These are phyloP conservation scores for Strigamia maritima DNA, from an alignment of 2,888 invertebrate genomes.

Conservation along the genomic window DNA sequence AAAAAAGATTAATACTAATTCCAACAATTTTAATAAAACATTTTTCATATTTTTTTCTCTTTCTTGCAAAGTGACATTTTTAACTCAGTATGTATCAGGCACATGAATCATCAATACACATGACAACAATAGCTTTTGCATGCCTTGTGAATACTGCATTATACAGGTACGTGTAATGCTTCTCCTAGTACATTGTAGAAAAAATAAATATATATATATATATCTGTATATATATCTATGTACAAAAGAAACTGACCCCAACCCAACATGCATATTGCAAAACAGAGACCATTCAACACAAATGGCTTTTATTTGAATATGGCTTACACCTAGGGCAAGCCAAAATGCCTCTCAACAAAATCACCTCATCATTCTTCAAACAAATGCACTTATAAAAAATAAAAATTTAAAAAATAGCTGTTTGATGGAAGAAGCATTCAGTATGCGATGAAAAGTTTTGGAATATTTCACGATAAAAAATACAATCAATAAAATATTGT, in stretches of 20 bases:
- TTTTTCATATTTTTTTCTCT: not conserved
- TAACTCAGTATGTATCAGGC: conserved; percentile 4
- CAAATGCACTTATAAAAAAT: not conserved
- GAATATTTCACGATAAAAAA: no score
- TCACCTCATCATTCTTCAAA: conserved; percentile 12
- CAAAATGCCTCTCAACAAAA: conserved; percentile 7
- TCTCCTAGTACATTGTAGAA: not conserved
- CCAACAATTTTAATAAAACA: not conserved
- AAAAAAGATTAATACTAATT: not conserved
- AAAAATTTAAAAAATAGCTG: not conserved
- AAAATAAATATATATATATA: not conserved
- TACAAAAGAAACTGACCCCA: conserved; percentile 9
- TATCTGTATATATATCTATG: not conserved
- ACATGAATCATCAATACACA: conserved; percentile 16
- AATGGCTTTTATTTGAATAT: conserved; percentile 23
- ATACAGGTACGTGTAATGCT: not conserved
- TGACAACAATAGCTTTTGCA: conserved; percentile 6
- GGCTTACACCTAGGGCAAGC: conserved; percentile 19
- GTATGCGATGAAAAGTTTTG: not conserved
- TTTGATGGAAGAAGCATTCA: not conserved
- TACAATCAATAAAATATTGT: no score
- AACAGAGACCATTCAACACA: not conserved
- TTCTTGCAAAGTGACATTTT: not conserved
- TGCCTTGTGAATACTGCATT: conserved; percentile 16
- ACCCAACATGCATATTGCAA: conserved; percentile 23